Conservation (phyloP, 2,113 vertebrate genomes). For the Nycticorax nycticorax region DNA sequence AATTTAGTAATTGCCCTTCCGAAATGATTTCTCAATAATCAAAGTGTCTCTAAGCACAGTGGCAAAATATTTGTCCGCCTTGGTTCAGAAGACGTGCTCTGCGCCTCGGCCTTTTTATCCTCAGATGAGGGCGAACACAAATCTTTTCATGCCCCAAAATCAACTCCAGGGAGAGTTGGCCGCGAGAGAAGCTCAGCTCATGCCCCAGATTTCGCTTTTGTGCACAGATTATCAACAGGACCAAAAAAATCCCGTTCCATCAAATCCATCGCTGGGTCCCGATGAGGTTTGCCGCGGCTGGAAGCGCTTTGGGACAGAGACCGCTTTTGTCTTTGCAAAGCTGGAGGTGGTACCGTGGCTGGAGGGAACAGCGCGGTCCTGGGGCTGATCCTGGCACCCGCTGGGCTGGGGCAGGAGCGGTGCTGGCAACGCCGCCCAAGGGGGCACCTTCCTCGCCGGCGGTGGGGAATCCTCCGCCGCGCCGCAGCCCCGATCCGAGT, state of each 20-base stretch:
- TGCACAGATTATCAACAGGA: accelerated
- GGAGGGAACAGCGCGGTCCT: not conserved
- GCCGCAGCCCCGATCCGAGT: slow-evolving; percentile 63
- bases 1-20: slow-evolving; percentile 41
- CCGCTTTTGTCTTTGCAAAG: not conserved
- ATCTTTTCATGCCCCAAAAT: not conserved
- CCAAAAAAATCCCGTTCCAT: accelerated
- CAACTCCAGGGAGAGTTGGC: not conserved
- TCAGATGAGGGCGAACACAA: not conserved
- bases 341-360: not conserved
- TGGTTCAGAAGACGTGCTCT: not conserved
- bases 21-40: slow-evolving; percentile 45
- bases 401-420: not conserved
- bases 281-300: accelerated
- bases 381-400: not conserved
- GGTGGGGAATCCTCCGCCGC: not conserved
- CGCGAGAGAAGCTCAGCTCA: not conserved
- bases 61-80: slow-evolving; percentile 21
- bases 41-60: slow-evolving; percentile 1
- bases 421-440: not conserved
- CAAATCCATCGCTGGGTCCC: not conserved
- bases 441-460: not conserved
- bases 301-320: not conserved
- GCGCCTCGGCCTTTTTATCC: accelerated
- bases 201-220: not conserved